Percentiles rank a stretch among this genome's conserved stretches.
Conservation (phyloP, 1,140 invertebrate genomes). For the Gonioctena quinquepunctata region DNA sequence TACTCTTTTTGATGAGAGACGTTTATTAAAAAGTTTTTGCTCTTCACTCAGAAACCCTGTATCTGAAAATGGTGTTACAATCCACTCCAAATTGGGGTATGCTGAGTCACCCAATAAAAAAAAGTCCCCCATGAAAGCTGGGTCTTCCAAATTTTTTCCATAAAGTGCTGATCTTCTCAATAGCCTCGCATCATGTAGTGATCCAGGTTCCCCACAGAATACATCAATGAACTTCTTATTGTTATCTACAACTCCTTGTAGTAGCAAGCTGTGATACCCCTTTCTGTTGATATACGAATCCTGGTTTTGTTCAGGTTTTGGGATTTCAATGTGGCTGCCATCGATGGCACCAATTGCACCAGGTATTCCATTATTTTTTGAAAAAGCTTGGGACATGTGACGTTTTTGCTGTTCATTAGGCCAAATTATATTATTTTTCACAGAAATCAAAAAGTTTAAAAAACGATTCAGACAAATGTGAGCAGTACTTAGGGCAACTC, state of each 20-base stretch:
- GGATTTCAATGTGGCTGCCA: too few relatives aligned
- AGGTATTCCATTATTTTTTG: too few relatives aligned
- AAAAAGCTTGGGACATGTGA: too few relatives aligned
- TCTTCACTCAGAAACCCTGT: slow-evolving; percentile 5
- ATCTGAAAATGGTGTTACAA: slow-evolving; percentile 3
- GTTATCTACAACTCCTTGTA: too few relatives aligned
- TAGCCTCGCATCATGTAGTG: not conserved
- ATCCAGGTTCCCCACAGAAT: not conserved
- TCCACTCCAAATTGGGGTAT: not conserved
- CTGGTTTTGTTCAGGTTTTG: not conserved
- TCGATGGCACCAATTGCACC: too few relatives aligned
- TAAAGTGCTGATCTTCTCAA: not conserved
- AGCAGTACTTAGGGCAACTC: not conserved
- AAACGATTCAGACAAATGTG: not conserved
- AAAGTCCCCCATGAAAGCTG: not conserved
- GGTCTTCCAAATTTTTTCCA: not conserved
- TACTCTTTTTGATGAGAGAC: slow-evolving; percentile 3
- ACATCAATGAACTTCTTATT: too few relatives aligned
- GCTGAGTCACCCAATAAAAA: slow-evolving; percentile 1
- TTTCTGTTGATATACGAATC: not conserved
- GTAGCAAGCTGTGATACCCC: too few relatives aligned
- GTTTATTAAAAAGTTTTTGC: slow-evolving; percentile 1
- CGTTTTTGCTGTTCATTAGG: not conserved
- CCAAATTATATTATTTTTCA: not conserved
- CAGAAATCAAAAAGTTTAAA: not conserved